Evolutionary conservation across 2,113 vertebrate genomes (phyloP).

Genomic region (Macquaria australasica): DNA sequence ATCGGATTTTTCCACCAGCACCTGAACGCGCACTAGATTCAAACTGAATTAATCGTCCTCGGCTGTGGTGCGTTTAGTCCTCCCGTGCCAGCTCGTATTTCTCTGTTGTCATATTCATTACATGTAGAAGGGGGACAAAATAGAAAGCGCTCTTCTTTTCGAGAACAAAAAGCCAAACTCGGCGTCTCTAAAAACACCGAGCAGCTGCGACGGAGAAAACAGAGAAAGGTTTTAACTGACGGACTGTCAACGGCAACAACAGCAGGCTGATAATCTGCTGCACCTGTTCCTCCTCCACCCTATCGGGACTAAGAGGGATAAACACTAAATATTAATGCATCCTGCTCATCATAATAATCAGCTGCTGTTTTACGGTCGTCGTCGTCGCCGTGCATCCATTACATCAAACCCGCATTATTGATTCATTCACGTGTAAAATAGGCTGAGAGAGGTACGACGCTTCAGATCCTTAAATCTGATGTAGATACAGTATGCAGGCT

Average conservation of each 20-base stretch:
- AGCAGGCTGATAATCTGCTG: slow-evolving; percentile 62
- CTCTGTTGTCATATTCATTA: not conserved
- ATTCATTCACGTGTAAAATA: not conserved
- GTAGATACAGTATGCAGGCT: not conserved
- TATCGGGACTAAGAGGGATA: not conserved
- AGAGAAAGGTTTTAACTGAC: slow-evolving; percentile 8
- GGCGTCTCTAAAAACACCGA: slow-evolving; percentile 49
- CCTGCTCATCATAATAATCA: not conserved
- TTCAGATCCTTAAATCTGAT: not conserved
- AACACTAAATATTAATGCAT: not conserved
- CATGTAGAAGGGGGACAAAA: not conserved
- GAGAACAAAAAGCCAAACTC: not conserved
- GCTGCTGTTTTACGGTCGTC: not conserved
- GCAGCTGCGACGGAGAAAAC: slow-evolving; percentile 52
- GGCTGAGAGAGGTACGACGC: no score
- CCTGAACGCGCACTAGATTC: slow-evolving; percentile 3
- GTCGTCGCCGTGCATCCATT: slow-evolving; percentile 2
- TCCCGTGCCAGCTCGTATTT: slow-evolving; percentile 13
- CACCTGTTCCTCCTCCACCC: slow-evolving; percentile 66
- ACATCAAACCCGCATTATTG: slow-evolving; percentile 2
- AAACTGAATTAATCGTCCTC: rapidly evolving
- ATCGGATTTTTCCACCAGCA: not conserved
- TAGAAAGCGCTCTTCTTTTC: not conserved
- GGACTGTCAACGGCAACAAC: slow-evolving; percentile 19
- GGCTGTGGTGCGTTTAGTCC: slow-evolving; percentile 13